These are phyloP conservation scores for Tiliacea aurago DNA, from an alignment of 2,888 invertebrate genomes.

Conservation along the genomic window DNA sequence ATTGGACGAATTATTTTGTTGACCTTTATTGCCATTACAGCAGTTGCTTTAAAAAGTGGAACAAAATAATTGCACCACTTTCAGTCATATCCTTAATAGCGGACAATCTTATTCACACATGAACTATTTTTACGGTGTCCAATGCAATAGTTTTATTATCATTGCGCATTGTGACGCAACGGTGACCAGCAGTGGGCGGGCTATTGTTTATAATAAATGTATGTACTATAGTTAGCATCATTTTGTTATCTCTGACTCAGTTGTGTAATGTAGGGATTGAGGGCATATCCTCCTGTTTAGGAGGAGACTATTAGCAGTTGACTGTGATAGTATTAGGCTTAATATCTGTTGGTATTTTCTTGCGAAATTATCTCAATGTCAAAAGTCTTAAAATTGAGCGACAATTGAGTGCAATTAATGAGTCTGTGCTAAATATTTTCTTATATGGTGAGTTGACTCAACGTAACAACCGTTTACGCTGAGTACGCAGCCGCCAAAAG, in stretches of 20 bases:
- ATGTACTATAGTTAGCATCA: conserved; percentile 21
- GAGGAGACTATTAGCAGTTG: conserved; percentile 8
- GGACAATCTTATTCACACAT: conserved; percentile 11
- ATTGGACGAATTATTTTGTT: neutral
- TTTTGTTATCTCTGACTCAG: conserved; percentile 17
- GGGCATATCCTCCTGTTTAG: conserved; percentile 1
- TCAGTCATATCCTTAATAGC: conserved; percentile 22
- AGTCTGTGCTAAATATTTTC: neutral
- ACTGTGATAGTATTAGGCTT: neutral
- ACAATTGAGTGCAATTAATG: conserved; percentile 22
- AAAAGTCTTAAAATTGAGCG: neutral
- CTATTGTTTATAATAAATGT: conserved; percentile 41
- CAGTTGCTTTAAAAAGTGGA: conserved; percentile 13
- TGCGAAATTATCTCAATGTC: neutral
- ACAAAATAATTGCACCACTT: conserved; percentile 27
- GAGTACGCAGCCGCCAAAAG: too few species aligned
- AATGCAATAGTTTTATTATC: conserved; percentile 48
- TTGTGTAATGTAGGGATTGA: conserved; percentile 34
- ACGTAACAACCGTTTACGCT: too few species aligned
- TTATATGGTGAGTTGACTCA: too few species aligned
- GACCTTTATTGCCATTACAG: neutral
- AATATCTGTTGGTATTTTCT: neutral
- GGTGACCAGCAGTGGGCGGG: conserved; percentile 39
- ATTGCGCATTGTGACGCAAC: conserved; percentile 50
- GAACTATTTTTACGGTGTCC: conserved; percentile 31